Base-by-base conservation (phyloP, 2,113 vertebrate genomes). In the Phyllostomus discolor region DNA sequence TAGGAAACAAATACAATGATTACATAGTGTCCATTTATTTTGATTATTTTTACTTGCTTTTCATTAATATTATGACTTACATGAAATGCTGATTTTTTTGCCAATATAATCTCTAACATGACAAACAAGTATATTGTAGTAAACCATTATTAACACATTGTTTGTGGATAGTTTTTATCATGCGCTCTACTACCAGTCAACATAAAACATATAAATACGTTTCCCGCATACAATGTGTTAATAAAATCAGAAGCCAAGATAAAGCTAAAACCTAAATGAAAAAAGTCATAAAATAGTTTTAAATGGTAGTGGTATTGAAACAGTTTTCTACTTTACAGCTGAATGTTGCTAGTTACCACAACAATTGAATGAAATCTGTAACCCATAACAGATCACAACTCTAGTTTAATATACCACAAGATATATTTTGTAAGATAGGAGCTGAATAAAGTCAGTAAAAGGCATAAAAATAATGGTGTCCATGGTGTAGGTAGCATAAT, bases 261-360 rank as follows among this genome's bases (percentile, higher is more conserved):
- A 92, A 91, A 94, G 38, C 85, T 91, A 96, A 93, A 93, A 96
- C 95, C 88, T 93, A 90, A 96, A 91, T 54, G 38, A 50, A 14
- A 85, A 97, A 98, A 85, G 50, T 97, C 85, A 98, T 62, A 70
- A 97, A 96, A 85, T 64, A 92, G 73, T 97, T 97, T 97, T 94
- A 97, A 97, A 97, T 66, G 95, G 57, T 76, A 95, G 66, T 48
- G 38, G 90, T 97, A 12, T 88, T 86, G 54, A 89, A 84, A 69
- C 14, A 50, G 52, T 81, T 86, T 79, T 62, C 10, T 80, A 87
- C n/a, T 94, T 84, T 75, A 70, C 57, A 33, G 14, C 59, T 93
- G 79, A 78, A 83, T 90, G 12, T 76, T 95, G 28, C 35, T 57
- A 67, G 24, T 72, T 73, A n/a, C 35, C 8, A 62, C 62, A 57